Conservation (phyloP, 2,888 invertebrate genomes). For the Myopa tessellatipennis region DNA sequence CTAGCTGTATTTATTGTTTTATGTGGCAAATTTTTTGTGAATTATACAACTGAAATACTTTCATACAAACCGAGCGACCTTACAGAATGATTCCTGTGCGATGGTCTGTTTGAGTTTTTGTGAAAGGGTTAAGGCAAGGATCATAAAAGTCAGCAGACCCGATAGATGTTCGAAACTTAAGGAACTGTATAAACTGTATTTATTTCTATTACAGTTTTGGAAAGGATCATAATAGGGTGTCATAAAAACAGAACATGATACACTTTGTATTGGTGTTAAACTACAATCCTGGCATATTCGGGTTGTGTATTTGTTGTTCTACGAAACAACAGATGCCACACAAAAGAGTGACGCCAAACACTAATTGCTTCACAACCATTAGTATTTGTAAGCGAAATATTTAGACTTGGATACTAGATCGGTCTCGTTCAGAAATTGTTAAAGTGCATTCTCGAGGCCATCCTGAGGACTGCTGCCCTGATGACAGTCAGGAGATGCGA, state of each 20-base stretch:
- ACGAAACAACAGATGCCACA: background rate
- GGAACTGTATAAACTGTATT: background rate
- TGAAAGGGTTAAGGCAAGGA: constrained; percentile 50
- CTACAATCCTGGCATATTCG: constrained; percentile 8
- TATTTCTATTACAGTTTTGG: background rate
- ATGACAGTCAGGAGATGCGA: too few relatives aligned
- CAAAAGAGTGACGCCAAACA: constrained; percentile 55
- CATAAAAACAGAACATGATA: background rate
- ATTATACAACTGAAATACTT: constrained; percentile 20
- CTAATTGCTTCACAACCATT: constrained; percentile 53
- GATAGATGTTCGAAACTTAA: background rate
- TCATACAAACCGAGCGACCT: constrained; percentile 30
- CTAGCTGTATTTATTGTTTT: constrained; percentile 29
- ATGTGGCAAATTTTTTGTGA: constrained; percentile 31
- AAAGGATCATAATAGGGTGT: background rate
- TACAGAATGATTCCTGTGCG: constrained; percentile 24
- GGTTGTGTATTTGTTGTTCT: constrained; percentile 6
- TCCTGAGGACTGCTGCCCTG: too few relatives aligned
- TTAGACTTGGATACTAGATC: constrained; percentile 48
- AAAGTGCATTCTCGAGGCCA: background rate
- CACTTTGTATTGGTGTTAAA: background rate
- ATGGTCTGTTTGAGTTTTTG: constrained; percentile 11
- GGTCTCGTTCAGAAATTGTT: constrained; percentile 20
- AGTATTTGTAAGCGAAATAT: constrained; percentile 47
- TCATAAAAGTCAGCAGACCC: background rate